Percentiles rank a stretch among this genome's conserved stretches.
Evolutionary conservation across 2,888 invertebrate species (phyloP).

Genomic region (Plagodis dolabraria): DNA sequence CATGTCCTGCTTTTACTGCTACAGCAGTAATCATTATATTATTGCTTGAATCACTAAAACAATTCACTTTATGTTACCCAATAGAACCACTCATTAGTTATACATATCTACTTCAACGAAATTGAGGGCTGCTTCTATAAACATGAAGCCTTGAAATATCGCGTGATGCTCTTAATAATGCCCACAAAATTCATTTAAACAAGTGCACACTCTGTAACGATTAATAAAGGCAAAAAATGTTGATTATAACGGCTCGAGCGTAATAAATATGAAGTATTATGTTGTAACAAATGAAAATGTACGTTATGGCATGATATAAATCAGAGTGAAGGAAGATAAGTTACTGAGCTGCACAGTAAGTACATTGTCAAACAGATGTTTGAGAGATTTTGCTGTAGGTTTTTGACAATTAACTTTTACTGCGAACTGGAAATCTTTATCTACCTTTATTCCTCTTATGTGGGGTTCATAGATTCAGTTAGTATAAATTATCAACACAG

Average conservation of each 20-base stretch:
- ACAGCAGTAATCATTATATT: neutral
- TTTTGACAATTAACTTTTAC: too few species aligned
- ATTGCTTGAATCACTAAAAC: neutral
- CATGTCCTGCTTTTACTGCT: neutral
- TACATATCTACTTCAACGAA: neutral
- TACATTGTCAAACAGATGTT: neutral
- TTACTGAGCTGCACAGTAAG: neutral
- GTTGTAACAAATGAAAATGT: constrained; percentile 23
- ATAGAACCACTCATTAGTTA: neutral
- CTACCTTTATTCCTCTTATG: too few species aligned
- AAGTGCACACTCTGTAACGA: constrained; percentile 9
- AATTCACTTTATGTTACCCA: neutral
- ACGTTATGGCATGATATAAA: neutral
- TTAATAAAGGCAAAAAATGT: constrained; percentile 19
- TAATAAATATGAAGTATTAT: constrained; percentile 28
- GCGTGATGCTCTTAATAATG: constrained; percentile 7
- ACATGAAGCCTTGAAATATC: constrained; percentile 5
- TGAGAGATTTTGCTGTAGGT: neutral
- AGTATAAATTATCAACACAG: too few species aligned
- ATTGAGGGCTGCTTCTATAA: neutral
- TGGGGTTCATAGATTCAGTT: too few species aligned
- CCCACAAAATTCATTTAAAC: constrained; percentile 11
- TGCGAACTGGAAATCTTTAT: too few species aligned
- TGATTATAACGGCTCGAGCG: constrained; percentile 15
- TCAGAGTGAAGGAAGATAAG: neutral